A percentile compares a stretch with the other conserved stretches of the same genome.
Conservation (phyloP, 1,140 invertebrate species). For the Zaprionus africanus region DNA sequence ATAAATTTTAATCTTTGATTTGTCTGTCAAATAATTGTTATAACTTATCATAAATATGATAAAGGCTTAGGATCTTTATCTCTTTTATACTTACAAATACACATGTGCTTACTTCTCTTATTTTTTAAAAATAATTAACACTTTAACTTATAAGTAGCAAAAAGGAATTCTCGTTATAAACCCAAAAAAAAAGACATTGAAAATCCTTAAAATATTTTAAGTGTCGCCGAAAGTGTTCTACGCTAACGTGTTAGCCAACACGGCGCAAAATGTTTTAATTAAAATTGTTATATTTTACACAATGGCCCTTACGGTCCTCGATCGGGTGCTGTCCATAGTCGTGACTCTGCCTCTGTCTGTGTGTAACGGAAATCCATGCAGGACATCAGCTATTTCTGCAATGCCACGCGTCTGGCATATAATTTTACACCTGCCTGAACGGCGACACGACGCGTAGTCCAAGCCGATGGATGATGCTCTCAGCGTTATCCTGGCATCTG, state of each 20-base stretch:
- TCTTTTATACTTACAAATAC: no score
- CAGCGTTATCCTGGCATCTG: conserved; percentile 1
- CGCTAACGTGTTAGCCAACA: conserved; percentile 42
- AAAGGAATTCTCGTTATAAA: no score
- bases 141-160: no score
- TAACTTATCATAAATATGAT: no score
- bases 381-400: conserved; percentile 60
- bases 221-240: background rate
- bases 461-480: conserved; percentile 1
- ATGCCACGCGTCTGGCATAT: conserved; percentile 67
- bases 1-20: no score
- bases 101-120: no score
- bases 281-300: conserved; percentile 65
- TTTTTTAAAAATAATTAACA: no score
- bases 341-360: conserved; percentile 2
- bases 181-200: background rate
- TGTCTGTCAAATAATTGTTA: no score
- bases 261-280: conserved; percentile 64
- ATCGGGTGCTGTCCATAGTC: background rate
- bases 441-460: conserved; percentile 10
- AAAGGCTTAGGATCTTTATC: no score
- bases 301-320: conserved; percentile 9
- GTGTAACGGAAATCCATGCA: conserved; percentile 58
- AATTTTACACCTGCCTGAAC: conserved; percentile 72
- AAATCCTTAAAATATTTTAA: background rate